Conservation (phyloP, 2,797 vertebrate genomes). For the Spea hammondii region DNA sequence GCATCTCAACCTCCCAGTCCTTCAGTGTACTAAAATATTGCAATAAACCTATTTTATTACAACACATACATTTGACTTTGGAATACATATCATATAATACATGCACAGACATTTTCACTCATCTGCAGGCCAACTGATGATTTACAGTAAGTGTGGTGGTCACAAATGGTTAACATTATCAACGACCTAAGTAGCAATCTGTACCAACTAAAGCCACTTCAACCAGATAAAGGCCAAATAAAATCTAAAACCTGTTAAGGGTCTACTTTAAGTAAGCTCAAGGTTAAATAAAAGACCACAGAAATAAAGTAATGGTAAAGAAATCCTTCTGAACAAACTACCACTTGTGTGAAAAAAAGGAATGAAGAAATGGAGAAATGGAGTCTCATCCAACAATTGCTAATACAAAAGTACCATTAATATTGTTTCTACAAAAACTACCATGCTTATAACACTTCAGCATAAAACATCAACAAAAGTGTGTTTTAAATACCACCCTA, state of each 20-base stretch:
- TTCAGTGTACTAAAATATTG: too few relatives aligned
- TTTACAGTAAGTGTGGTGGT: too few relatives aligned
- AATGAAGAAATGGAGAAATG: not conserved
- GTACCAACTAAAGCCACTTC: too few relatives aligned
- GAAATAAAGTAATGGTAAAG: not conserved
- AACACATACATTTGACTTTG: too few relatives aligned
- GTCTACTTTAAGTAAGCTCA: conserved; percentile 25
- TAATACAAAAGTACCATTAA: not conserved
- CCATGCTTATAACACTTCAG: not conserved
- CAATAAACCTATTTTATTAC: too few relatives aligned
- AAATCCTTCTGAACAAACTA: not conserved
- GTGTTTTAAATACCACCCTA: conserved; percentile 15
- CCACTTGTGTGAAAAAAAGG: not conserved
- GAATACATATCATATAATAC: too few relatives aligned
- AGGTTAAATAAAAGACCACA: conserved; percentile 11
- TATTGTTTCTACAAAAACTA: not conserved
- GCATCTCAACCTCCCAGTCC: too few relatives aligned
- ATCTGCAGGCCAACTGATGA: too few relatives aligned
- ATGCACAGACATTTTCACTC: too few relatives aligned
- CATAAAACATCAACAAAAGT: conserved; percentile 1
- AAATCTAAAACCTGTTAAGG: conserved; percentile 5
- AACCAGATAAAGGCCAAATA: not conserved
- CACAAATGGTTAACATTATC: too few relatives aligned
- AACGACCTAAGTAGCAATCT: too few relatives aligned
- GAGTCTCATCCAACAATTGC: not conserved